A percentile compares a stretch with the other conserved stretches of the same genome.
Evolutionary conservation across 2,113 vertebrate genomes (phyloP).

Genomic region (Phrynocephalus versicolor): DNA sequence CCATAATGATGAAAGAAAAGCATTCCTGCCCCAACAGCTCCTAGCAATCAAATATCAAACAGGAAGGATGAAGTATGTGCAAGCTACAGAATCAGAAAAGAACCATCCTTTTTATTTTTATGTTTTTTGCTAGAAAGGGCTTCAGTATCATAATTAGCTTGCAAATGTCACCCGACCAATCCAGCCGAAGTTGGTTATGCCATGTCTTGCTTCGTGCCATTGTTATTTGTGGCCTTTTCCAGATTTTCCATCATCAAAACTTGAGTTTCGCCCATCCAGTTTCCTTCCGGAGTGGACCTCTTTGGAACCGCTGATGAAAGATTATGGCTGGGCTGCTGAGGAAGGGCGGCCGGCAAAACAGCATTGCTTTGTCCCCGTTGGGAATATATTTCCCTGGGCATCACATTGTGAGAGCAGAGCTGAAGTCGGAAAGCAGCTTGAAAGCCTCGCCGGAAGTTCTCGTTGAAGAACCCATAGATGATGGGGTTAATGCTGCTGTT

Average conservation of each 20-base stretch:
- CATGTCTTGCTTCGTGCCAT: constrained; percentile 56
- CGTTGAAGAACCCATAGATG: constrained; percentile 91
- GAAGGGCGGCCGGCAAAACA: constrained; percentile 68
- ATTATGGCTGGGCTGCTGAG: background rate
- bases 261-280: constrained; percentile 70
- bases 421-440: constrained; percentile 82
- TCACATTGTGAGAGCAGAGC: constrained; percentile 70
- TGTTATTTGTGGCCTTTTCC: constrained; percentile 69
- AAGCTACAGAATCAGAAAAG: background rate
- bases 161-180: background rate
- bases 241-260: constrained; percentile 82
- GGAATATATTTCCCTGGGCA: constrained; percentile 68
- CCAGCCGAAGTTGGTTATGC: background rate
- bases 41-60: background rate
- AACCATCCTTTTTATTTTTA: background rate
- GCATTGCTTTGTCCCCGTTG: constrained; percentile 74
- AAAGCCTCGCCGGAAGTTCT: constrained; percentile 88
- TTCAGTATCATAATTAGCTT: background rate
- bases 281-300: constrained; percentile 47
- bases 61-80: background rate
- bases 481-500: constrained; percentile 94
- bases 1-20: background rate
- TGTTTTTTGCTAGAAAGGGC: constrained; percentile 8
- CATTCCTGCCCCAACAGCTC: background rate
- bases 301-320: background rate